phyloP scores from a whole-genome alignment of 2,888 invertebrate species.

The Polyploca ridens region DNA sequence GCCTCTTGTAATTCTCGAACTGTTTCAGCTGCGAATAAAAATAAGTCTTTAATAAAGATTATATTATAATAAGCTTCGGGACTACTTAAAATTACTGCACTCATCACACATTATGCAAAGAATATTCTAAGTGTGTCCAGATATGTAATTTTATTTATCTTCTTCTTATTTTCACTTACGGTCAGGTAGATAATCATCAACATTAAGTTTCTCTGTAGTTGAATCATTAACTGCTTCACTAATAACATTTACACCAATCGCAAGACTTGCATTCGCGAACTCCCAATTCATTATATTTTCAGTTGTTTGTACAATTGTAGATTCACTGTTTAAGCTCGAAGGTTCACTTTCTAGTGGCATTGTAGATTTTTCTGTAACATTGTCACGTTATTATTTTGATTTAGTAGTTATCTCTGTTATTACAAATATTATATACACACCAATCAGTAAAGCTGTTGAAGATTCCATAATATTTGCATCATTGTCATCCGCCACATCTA shows the following conservation, averaged over 20 bases:
- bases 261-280: conserved; percentile 10
- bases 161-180: conserved; percentile 55
- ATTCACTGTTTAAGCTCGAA: neutral
- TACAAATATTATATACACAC: conserved; percentile 4
- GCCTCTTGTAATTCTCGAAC: conserved; percentile 63
- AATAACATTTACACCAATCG: conserved; percentile 16
- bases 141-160: neutral
- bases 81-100: too few species aligned
- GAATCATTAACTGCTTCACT: conserved; percentile 29
- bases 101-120: too few species aligned
- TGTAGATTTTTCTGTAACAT: neutral
- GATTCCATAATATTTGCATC: conserved; percentile 13
- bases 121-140: neutral
- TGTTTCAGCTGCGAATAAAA: conserved; percentile 58
- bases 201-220: conserved; percentile 20
- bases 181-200: conserved; percentile 64
- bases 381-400: neutral
- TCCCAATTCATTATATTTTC: neutral
- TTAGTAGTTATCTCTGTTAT: neutral
- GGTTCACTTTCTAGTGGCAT: neutral
- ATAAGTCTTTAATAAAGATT: too few species aligned
- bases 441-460: neutral
- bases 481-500: conserved; percentile 38
- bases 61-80: too few species aligned
- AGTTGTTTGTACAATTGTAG: neutral